These are phyloP conservation scores for Rhaphigaster nebulosa DNA, from an alignment of 2,888 invertebrate genomes.

Conservation along the genomic window DNA sequence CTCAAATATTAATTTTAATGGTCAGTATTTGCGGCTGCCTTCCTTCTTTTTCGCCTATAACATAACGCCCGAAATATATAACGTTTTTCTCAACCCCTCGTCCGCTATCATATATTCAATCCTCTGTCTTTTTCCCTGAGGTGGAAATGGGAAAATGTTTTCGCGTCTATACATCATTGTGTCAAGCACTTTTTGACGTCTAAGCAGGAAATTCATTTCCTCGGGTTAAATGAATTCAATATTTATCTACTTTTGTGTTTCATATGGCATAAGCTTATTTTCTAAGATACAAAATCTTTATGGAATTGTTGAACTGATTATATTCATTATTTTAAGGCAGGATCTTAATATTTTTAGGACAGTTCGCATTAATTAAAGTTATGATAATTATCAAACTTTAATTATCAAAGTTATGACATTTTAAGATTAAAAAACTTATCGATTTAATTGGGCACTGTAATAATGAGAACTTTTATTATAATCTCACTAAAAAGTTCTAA, in stretches of 20 bases:
- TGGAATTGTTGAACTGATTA: no score
- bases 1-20: slow-evolving; percentile 42
- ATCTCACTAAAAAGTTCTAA: no score
- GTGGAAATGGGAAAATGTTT: slow-evolving; percentile 12
- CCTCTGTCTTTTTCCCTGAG: not conserved
- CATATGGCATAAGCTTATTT: not conserved
- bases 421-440: no score
- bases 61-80: slow-evolving; percentile 30
- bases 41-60: not conserved
- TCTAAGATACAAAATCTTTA: no score
- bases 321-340: no score
- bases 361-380: no score
- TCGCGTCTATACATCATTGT: slow-evolving; percentile 16
- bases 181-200: not conserved
- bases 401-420: no score
- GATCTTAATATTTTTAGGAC: no score
- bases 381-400: no score
- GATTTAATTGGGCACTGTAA: no score
- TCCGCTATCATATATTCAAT: not conserved
- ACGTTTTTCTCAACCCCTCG: slow-evolving; percentile 24
- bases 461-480: no score
- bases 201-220: slow-evolving; percentile 14
- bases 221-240: not conserved
- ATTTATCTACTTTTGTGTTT: not conserved
- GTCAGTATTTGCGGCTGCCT: not conserved